Evolutionary conservation across 1,140 invertebrate species (phyloP).

Genomic region (Thaumetopoea pityocampa): DNA sequence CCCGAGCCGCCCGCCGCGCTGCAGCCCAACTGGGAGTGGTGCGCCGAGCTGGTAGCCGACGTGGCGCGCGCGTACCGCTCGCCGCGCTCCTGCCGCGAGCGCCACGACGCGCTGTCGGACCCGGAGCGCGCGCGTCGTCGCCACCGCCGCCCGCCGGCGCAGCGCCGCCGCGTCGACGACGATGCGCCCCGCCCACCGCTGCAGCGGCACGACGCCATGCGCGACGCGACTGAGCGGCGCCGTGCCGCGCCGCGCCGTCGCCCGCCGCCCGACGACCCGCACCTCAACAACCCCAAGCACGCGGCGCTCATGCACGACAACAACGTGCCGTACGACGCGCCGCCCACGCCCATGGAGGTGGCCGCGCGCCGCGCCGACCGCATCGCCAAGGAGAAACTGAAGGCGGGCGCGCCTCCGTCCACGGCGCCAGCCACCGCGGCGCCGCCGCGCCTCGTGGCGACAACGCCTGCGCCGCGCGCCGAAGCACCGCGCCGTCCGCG

Average conservation of each 20-base stretch:
- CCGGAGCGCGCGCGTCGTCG: conserved; percentile 91
- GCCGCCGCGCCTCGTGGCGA: conserved; percentile 35
- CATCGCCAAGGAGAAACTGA: conserved; percentile 86
- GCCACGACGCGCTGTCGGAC: conserved; percentile 93
- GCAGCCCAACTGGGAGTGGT: conserved; percentile 95
- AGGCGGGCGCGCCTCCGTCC: conserved; percentile 50
- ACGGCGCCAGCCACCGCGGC: conserved; percentile 13
- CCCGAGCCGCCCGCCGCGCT: conserved; percentile 77
- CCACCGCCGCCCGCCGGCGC: conserved; percentile 84
- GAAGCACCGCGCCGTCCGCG: not conserved
- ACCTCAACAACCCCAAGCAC: conserved; percentile 90
- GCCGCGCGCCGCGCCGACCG: conserved; percentile 89
- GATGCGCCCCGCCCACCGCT: conserved; percentile 48
- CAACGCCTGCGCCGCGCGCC: conserved; percentile 8
- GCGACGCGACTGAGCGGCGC: conserved; percentile 80
- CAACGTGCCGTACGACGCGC: conserved; percentile 91
- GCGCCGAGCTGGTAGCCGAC: conserved; percentile 93
- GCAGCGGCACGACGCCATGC: conserved; percentile 88
- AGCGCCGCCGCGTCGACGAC: conserved; percentile 76
- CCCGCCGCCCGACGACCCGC: conserved; percentile 83
- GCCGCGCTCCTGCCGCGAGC: conserved; percentile 90
- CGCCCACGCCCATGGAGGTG: conserved; percentile 89
- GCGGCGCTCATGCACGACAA: conserved; percentile 87
- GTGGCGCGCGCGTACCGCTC: conserved; percentile 93
- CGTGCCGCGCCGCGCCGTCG: conserved; percentile 85